Percentiles rank a stretch among this genome's conserved stretches.
phyloP scores from a whole-genome alignment of 2,888 invertebrate species.

The Lasioglossum figueresi region DNA sequence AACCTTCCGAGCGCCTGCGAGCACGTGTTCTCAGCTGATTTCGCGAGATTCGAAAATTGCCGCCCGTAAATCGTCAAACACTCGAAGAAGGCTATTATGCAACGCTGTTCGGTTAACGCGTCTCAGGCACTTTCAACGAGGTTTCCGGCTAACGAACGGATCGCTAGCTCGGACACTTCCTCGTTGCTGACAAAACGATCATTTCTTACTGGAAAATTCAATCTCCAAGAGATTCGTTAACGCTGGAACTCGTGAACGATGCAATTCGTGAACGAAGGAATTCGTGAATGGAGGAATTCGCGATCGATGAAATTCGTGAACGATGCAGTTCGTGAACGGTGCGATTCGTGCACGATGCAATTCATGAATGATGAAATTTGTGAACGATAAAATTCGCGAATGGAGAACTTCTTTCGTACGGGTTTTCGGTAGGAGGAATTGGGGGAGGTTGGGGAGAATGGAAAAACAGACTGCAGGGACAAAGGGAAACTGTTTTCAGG shows the following conservation, averaged over 20 bases:
- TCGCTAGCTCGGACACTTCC: conserved; percentile 12
- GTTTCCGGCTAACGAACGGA: conserved; percentile 21
- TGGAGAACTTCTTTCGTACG: not conserved
- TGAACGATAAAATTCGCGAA: not conserved
- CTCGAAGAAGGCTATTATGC: not conserved
- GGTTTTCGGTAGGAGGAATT: not conserved
- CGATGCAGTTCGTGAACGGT: no score
- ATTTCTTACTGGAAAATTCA: not conserved
- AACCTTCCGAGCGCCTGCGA: not conserved
- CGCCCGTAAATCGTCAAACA: not conserved
- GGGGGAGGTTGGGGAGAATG: not conserved
- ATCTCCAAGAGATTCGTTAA: not conserved
- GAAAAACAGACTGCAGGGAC: conserved; percentile 55
- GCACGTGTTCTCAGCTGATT: not conserved
- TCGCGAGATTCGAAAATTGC: conserved; percentile 19
- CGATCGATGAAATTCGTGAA: not conserved
- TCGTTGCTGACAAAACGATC: conserved; percentile 4
- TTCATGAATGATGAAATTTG: not conserved
- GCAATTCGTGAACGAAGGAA: not conserved
- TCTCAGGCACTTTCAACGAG: conserved; percentile 14
- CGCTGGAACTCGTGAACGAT: not conserved
- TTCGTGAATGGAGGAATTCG: not conserved
- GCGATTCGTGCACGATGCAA: not conserved
- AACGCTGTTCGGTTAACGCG: conserved; percentile 29
- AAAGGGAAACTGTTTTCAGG: conserved; percentile 84